A percentile compares a stretch with the other conserved stretches of the same genome.
Conservation (phyloP, 2,113 vertebrate species). For the Rhineura floridana region DNA sequence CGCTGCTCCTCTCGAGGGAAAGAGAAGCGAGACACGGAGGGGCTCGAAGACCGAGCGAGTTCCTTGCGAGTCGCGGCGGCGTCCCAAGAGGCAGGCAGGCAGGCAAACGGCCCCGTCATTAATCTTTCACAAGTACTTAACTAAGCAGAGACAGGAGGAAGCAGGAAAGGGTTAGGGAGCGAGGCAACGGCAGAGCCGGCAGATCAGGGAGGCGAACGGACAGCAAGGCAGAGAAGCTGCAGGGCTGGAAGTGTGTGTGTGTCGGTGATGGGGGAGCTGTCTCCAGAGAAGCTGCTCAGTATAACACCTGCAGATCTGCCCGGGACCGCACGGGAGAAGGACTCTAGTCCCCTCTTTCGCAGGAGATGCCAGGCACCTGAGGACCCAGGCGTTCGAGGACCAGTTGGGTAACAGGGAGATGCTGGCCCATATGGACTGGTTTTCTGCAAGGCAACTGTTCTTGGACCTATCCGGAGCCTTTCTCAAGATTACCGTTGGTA, state of each 20-base stretch:
- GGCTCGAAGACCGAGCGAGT: not conserved
- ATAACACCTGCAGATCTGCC: not conserved
- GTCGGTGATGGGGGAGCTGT: no score
- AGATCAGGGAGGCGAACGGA: no score
- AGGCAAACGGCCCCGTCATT: slow-evolving; percentile 18
- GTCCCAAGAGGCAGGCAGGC: slow-evolving; percentile 16
- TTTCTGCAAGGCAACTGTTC: not conserved
- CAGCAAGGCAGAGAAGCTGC: no score
- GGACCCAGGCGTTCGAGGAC: not conserved
- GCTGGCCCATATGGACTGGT: not conserved
- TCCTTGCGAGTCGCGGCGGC: not conserved
- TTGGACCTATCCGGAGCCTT: not conserved
- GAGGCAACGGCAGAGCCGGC: not conserved
- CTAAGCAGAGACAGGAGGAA: slow-evolving; percentile 13
- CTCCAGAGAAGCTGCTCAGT: not conserved
- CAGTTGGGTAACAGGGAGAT: not conserved
- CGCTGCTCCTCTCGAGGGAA: not conserved
- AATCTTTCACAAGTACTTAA: slow-evolving; percentile 42
- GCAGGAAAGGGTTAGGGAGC: not conserved
- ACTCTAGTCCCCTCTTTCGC: not conserved
- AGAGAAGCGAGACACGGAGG: not conserved
- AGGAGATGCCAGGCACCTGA: not conserved
- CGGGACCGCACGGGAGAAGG: not conserved
- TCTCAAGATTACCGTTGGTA: not conserved
- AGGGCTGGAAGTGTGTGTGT: not conserved